Percentiles rank a stretch among this genome's conserved stretches.
phyloP scores from a whole-genome alignment of 2,113 vertebrate genomes.

The Chlamydotis undulata region DNA sequence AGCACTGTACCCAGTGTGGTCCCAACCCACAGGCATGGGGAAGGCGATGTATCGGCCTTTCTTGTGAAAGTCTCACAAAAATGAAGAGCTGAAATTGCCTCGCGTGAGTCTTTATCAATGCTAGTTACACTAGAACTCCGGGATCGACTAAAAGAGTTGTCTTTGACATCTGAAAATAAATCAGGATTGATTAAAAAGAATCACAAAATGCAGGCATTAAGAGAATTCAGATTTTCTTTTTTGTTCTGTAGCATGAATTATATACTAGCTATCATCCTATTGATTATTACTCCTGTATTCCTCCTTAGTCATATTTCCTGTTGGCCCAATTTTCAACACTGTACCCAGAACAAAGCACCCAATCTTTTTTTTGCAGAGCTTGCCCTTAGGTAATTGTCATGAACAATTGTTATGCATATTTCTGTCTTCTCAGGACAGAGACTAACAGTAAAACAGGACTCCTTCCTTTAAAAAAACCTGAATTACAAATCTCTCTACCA shows the following conservation, averaged over 20 bases:
- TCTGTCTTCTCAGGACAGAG: neutral
- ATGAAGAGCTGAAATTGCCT: slow-evolving; percentile 92
- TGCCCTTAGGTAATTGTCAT: neutral
- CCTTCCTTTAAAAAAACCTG: neutral
- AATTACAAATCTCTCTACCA: neutral
- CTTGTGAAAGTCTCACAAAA: slow-evolving; percentile 93
- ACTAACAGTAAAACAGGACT: neutral
- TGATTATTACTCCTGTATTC: neutral
- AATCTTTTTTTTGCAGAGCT: neutral
- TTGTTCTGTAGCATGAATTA: neutral
- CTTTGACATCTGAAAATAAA: slow-evolving; percentile 90
- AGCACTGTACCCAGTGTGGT: slow-evolving; percentile 93
- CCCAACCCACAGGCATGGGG: slow-evolving; percentile 92
- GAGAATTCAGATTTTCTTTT: neutral
- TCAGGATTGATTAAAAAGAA: slow-evolving; percentile 28
- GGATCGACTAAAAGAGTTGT: slow-evolving; percentile 98
- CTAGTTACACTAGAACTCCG: slow-evolving; percentile 98
- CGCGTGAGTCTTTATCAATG: slow-evolving; percentile 95
- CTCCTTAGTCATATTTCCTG: neutral
- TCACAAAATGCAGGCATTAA: neutral
- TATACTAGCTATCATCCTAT: neutral
- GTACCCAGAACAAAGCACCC: neutral
- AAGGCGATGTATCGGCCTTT: slow-evolving; percentile 84
- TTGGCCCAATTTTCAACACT: neutral
- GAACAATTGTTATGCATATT: neutral